Percentiles rank a stretch among this genome's conserved stretches.
Evolutionary conservation across 2,797 vertebrate species (phyloP).

Genomic region (Varecia variegata): DNA sequence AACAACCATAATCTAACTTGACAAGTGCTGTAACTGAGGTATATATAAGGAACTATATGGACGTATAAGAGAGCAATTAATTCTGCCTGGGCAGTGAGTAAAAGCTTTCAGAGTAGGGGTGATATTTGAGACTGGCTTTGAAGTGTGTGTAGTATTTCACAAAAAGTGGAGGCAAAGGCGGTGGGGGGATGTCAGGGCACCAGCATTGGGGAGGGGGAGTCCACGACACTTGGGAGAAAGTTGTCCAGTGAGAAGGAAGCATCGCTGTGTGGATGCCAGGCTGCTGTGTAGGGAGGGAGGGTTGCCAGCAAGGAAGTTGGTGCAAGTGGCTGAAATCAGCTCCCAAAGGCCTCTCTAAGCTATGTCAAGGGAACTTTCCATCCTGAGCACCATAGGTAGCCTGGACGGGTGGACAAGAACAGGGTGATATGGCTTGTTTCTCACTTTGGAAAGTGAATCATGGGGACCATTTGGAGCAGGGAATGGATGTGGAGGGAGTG

Average conservation of each 20-base stretch:
- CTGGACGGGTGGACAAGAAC: neutral
- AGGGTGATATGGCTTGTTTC: rapidly evolving
- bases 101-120: neutral
- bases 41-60: neutral
- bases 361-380: neutral
- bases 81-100: neutral
- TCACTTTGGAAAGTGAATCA: neutral
- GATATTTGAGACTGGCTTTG: slow-evolving; percentile 58
- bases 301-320: neutral
- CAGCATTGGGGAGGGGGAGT: rapidly evolving
- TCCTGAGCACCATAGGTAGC: neutral
- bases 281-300: neutral
- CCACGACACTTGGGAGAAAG: neutral
- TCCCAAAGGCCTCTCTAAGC: neutral
- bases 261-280: rapidly evolving
- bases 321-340: neutral
- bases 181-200: neutral
- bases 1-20: slow-evolving; percentile 2
- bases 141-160: slow-evolving; percentile 52
- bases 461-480: neutral
- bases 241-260: neutral
- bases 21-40: neutral
- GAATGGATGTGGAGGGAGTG: neutral
- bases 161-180: neutral
- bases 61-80: neutral